phyloP scores from a whole-genome alignment of 2,113 vertebrate species.

The Rhabdomys dilectus region DNA sequence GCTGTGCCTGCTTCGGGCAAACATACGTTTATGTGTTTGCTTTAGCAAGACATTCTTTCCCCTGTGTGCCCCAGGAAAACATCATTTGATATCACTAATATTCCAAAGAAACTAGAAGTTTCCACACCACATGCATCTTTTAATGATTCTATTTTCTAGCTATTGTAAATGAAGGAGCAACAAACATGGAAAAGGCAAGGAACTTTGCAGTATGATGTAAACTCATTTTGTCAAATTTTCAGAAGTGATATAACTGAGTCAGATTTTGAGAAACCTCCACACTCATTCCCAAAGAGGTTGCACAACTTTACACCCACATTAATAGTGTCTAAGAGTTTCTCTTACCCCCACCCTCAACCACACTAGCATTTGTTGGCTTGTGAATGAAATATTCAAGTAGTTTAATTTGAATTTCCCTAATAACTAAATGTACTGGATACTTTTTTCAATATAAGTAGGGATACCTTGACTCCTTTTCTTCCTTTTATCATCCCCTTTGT shows the following conservation, averaged over 20 bases:
- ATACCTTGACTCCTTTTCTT: not conserved
- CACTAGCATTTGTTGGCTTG: not conserved
- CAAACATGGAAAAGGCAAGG: not conserved
- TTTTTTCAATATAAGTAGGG: not conserved
- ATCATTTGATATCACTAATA: too few relatives aligned
- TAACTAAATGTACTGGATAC: not conserved
- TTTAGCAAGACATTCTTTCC: too few relatives aligned
- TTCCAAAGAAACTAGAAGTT: too few relatives aligned
- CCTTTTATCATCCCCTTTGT: not conserved
- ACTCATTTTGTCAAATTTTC: not conserved
- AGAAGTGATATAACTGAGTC: not conserved
- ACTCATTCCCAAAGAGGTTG: not conserved
- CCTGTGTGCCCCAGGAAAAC: too few relatives aligned
- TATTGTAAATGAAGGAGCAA: not conserved
- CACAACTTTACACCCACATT: not conserved
- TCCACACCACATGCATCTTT: not conserved
- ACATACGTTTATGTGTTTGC: too few relatives aligned
- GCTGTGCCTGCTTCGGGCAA: too few relatives aligned
- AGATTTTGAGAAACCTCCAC: not conserved
- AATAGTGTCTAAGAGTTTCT: not conserved
- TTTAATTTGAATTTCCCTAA: not conserved
- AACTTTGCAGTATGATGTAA: not conserved
- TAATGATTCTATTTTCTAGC: not conserved
- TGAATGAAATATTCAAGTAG: not conserved
- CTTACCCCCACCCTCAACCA: not conserved